These are phyloP conservation scores for Antechinus flavipes DNA, from an alignment of 2,113 vertebrate genomes.

Conservation along the genomic window DNA sequence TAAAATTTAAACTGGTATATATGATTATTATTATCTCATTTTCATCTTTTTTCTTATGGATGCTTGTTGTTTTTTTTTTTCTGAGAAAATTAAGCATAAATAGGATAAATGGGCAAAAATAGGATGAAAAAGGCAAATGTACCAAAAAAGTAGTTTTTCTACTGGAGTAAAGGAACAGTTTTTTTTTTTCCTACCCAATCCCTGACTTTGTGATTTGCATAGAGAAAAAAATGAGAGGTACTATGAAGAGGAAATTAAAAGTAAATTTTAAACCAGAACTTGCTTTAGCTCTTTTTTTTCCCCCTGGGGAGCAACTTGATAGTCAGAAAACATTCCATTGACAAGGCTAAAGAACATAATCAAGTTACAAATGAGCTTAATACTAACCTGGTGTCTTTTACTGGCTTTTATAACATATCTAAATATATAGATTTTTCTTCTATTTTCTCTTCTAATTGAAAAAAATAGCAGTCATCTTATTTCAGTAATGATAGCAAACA, in stretches of 20 bases:
- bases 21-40: background rate
- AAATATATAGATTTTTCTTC: background rate
- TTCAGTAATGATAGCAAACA: background rate
- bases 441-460: background rate
- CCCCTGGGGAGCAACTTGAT: too few species aligned
- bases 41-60: background rate
- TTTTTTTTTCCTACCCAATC: background rate
- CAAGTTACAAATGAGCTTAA: background rate
- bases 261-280: background rate
- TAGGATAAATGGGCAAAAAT: background rate
- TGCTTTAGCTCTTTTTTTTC: background rate
- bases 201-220: background rate
- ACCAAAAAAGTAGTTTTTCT: background rate
- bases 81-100: background rate
- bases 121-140: background rate
- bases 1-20: background rate
- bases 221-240: background rate
- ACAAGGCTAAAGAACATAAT: background rate
- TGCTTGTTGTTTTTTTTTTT: background rate
- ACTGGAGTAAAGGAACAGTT: background rate
- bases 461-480: background rate
- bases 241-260: background rate
- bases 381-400: background rate
- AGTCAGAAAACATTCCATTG: background rate
- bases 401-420: background rate